A percentile compares a stretch with the other conserved stretches of the same genome.
phyloP scores from a whole-genome alignment of 2,797 vertebrate genomes.

The Ciconia nigra region DNA sequence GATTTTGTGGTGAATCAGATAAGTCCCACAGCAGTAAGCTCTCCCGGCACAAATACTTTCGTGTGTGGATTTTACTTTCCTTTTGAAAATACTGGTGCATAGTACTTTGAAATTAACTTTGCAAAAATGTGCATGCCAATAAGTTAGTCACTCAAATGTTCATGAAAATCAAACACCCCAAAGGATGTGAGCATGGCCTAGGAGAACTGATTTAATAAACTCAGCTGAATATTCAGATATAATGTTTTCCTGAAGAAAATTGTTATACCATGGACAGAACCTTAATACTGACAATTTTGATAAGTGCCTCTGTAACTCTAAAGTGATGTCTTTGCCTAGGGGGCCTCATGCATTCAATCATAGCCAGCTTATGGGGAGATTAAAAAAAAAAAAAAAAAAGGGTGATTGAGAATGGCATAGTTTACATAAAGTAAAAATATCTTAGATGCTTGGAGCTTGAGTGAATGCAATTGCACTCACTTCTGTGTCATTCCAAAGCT shows the following conservation, averaged over 20 bases:
- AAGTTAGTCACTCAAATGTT: constrained; percentile 19
- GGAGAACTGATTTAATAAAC: constrained; percentile 20
- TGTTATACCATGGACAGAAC: not conserved
- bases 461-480: not conserved
- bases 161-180: constrained; percentile 30
- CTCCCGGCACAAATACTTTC: constrained; percentile 21
- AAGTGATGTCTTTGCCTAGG: not conserved
- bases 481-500: not conserved
- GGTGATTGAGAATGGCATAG: not conserved
- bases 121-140: constrained; percentile 31
- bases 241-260: not conserved
- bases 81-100: not conserved
- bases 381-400: not conserved
- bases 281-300: not conserved
- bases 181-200: not conserved
- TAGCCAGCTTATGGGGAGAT: not conserved
- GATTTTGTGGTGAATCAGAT: constrained; percentile 41
- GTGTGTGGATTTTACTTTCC: not conserved
- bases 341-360: not conserved
- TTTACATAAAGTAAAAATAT: not conserved
- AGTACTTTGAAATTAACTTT: constrained; percentile 32
- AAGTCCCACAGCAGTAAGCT: not conserved
- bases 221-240: constrained; percentile 20
- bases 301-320: not conserved
- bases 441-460: not conserved